These are phyloP conservation scores for Camponotus floridanus DNA, from an alignment of 1,140 invertebrate species.

Conservation along the genomic window DNA sequence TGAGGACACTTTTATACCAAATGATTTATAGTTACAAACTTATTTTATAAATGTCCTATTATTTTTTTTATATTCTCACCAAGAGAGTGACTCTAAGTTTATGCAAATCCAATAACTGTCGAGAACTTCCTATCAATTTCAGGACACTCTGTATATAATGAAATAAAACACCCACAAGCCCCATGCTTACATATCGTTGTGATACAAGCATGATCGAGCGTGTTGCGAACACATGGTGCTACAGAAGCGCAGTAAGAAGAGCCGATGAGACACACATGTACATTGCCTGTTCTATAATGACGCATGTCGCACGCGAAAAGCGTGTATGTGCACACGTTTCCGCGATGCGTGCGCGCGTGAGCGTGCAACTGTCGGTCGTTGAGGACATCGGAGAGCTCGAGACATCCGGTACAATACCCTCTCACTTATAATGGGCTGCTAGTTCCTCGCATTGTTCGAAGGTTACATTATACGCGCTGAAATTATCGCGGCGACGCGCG, in stretches of 20 bases:
- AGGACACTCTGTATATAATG: background rate
- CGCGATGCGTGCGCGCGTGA: slow-evolving; percentile 26
- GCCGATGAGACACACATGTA: background rate
- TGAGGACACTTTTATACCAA: background rate
- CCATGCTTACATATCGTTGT: background rate
- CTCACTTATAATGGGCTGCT: slow-evolving; percentile 78
- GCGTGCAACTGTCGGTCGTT: slow-evolving; percentile 50
- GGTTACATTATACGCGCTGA: slow-evolving; percentile 73
- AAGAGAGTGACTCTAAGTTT: background rate
- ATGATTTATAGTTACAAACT: background rate
- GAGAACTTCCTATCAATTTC: background rate
- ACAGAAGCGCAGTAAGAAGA: background rate
- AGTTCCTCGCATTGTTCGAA: slow-evolving; percentile 81
- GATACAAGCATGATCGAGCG: slow-evolving; percentile 55
- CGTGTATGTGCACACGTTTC: slow-evolving; percentile 30
- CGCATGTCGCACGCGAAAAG: slow-evolving; percentile 40
- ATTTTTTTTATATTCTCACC: background rate
- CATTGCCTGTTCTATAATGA: slow-evolving; percentile 24
- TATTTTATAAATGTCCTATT: background rate
- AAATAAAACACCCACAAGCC: slow-evolving; percentile 1
- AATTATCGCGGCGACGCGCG: slow-evolving; percentile 36
- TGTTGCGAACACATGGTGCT: slow-evolving; percentile 76
- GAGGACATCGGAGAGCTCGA: slow-evolving; percentile 74
- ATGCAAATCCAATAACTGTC: background rate
- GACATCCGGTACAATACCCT: slow-evolving; percentile 82